phyloP scores from a whole-genome alignment of 2,888 invertebrate genomes.

The Tiphia femorata region DNA sequence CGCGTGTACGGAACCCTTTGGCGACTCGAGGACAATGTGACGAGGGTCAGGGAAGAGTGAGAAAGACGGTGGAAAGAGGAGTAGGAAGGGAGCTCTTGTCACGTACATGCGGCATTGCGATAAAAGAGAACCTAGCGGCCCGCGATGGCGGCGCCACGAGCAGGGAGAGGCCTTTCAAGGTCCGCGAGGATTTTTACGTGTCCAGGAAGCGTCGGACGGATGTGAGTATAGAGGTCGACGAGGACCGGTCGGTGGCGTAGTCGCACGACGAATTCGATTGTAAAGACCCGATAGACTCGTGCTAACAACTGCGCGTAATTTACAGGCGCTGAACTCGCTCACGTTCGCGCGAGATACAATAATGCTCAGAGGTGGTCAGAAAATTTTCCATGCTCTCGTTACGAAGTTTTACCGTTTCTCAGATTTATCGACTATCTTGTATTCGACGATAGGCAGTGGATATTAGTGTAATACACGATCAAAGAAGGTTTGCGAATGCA shows the following conservation, averaged over 20 bases:
- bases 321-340: too few species aligned
- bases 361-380: too few species aligned
- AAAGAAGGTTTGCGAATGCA: too few species aligned
- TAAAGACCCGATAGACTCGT: conserved; percentile 32
- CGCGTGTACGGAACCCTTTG: too few species aligned
- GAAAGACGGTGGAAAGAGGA: background rate
- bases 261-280: conserved; percentile 33
- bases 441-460: too few species aligned
- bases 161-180: conserved; percentile 42
- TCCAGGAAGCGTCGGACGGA: conserved; percentile 32
- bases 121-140: conserved; percentile 23
- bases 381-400: too few species aligned
- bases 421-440: too few species aligned
- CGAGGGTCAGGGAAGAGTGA: background rate
- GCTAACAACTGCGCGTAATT: background rate
- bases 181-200: conserved; percentile 31
- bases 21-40: too few species aligned
- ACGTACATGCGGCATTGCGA: conserved; percentile 10
- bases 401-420: too few species aligned
- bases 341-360: too few species aligned
- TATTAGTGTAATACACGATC: too few species aligned
- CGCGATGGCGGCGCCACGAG: conserved; percentile 26
- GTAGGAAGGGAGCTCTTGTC: background rate
- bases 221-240: conserved; percentile 34
- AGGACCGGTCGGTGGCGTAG: conserved; percentile 35